Evolutionary conservation across 2,797 vertebrate genomes (phyloP), one percentile per base, ranked within the genome.

Genomic region (Mormyrops attenuatus): DNA sequence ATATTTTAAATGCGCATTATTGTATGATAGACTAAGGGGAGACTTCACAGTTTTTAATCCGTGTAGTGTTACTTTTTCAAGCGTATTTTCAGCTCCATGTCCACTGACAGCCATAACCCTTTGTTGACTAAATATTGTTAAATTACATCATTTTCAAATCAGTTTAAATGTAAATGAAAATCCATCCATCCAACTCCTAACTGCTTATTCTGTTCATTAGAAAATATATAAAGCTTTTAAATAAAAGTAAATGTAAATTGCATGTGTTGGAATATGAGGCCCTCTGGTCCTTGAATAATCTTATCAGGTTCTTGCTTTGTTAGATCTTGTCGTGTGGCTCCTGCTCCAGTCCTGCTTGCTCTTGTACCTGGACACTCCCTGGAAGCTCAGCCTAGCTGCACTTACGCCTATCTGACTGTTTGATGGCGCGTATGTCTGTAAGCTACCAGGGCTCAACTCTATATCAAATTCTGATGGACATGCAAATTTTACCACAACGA

Each of bases 11-110:
- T 57, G 55, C 6, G 8, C 34, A 22, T 38, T 57, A 63, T 50
- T 30, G 49, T n/a, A 38, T 13, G 3, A 15, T 6, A 73, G 30
- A 2, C 34, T 13, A 26, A 50, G 1, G 44, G 50, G 17, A 17
- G 8, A 49, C 57, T 41, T 60, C 17, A 88, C 66, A 38, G 69
- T 47, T 89, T 26, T 57, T 82, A 49, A 93, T 93, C 44, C 26
- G 22, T 88, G 94, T 90, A 90, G 85, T 91, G 47, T 88, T 69
- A 92, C 92, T 93, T 92, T 11, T 89, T 1, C 90, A 90, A 85
- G 17, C 3, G 0, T 49, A 15, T 53, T 30, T 60, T 63, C 55
- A 49, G 26, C 34, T 38, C 17, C 66, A 47, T 38, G 88, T 57
- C 11, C 3, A 34, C 13, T 52, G 44, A 26, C 9, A 52, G 80